Evolutionary conservation across 2,888 invertebrate genomes (phyloP), one percentile per base, ranked within the genome.

Genomic region (Clunio marinus): DNA sequence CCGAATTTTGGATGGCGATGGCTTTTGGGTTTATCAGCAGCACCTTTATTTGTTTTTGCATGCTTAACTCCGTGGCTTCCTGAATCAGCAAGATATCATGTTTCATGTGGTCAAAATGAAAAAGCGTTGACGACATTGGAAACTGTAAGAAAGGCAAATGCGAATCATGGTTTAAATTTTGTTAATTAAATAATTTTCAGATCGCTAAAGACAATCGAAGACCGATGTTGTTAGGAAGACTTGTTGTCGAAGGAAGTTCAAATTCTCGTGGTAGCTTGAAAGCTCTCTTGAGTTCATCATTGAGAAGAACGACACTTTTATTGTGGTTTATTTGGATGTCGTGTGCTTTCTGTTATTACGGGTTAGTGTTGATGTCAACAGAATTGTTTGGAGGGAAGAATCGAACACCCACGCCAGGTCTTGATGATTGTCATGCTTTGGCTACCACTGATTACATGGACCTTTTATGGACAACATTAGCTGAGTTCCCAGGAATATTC

Each of bases 261-360:
- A 71, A 69, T 4, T 73, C 77, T 1, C 81, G 87, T 59, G 90
- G 89, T 2, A 82, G 86, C 59, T 51, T 51, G 4, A 82, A 83
- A 73, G 89, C 90, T 74, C 80, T 93, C 5, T 80, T 91, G 8
- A 86, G 91, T 70, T 89, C 91, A 13, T 91, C 92, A 71, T 81
- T 94, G 71, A 82, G 91, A 74, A 84, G 84, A 71, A 96, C 96
- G 2, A 95, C 95, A 10, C 75, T 94, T 22, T 80, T 96, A 17
- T 81, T 96, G 1, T 96, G 96, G 96, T 87, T 95, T 73, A 94
- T 96, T 73, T 96, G 96, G 96, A 88, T 93, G 84, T 85, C 91
- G 0, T 94, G 94, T 77, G 93, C 96, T 0, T 96, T 96, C 80
- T 93, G 93, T 76, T 96, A 96, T 78, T 96, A 96, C 76, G 96